These are phyloP conservation scores for Carcharodon carcharias DNA, from an alignment of 2,797 vertebrate species.

Conservation along the genomic window DNA sequence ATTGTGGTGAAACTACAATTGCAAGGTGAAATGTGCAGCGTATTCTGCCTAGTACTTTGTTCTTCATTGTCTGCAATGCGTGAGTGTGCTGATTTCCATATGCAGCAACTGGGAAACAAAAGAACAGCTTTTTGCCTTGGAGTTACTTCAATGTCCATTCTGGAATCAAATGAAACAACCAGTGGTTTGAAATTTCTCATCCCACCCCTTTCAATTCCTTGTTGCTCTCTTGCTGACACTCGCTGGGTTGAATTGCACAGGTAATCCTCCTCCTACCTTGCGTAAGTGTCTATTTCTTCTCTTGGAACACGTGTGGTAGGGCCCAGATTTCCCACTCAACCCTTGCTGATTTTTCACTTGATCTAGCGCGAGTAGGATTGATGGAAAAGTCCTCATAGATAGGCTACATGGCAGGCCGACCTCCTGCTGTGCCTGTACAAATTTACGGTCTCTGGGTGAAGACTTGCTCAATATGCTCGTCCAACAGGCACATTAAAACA, in stretches of 20 bases:
- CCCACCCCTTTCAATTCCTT: not conserved
- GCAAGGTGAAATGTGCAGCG: not conserved
- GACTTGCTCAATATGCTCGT: not conserved
- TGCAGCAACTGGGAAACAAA: not conserved
- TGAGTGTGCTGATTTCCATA: not conserved
- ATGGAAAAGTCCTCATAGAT: not conserved
- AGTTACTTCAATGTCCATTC: not conserved
- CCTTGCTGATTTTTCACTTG: not conserved
- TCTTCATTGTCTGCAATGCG: not conserved
- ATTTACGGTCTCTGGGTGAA: not conserved
- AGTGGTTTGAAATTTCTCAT: not conserved
- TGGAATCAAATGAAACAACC: not conserved
- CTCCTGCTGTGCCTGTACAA: not conserved
- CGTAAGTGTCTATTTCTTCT: not conserved
- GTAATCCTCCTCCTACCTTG: not conserved
- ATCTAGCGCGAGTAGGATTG: not conserved
- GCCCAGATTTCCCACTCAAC: not conserved
- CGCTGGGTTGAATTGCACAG: not conserved
- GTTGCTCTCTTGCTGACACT: not conserved
- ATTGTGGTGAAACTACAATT: not conserved
- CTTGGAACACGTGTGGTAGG: not conserved
- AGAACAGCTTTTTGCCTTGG: not conserved
- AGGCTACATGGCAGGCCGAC: not conserved
- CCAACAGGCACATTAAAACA: not conserved
- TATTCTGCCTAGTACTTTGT: not conserved